Evolutionary conservation across 2,888 invertebrate genomes (phyloP), one percentile per base, ranked within the genome.

Genomic region (Latrodectus elegans): DNA sequence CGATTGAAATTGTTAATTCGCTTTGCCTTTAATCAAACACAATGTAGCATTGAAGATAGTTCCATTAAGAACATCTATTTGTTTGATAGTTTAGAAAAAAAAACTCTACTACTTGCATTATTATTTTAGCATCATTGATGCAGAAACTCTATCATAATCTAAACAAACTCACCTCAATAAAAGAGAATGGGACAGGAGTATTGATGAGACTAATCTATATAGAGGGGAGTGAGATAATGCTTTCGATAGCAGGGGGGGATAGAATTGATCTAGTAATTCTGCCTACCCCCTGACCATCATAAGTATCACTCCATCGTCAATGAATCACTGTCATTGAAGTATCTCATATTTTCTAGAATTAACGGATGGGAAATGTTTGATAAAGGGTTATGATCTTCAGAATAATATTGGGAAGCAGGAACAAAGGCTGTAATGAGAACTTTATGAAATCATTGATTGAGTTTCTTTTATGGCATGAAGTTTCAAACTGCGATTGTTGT

Each of bases 371-470:
- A 52, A 51, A 60, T 22, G 53, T 74, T 38, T 74, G 81, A 67
- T 81, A 74, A 81, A 72, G 64, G 73, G 81, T 81, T 81, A 81
- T 81, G 72, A 80, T 81, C 72, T 81, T n/a, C 8, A 17, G 65
- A 51, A 60, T 60, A n/a, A n/a, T 15, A 60, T 60, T 0, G 60
- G 60, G 60, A 60, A 38, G 11, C 14, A 60, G 60, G 60, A 60
- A 60, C 60, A 60, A 60, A 60, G 10, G 60, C 38, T 6, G 1
- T 38, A 38, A 38, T 38, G 38, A 38, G 38, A 38, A 38, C 38
- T 38, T 38, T 38, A 38, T 4, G 38, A 38, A 38, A 38, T 38
- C 38, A 38, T 38, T 38, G 38, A 38, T 38, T 6, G 38, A 38
- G 38, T 38, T 6, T 38, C 38, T 38, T 38, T 38, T 38, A 38